Conservation (phyloP, 2,888 invertebrate genomes). For the Polyommatus icarus region DNA sequence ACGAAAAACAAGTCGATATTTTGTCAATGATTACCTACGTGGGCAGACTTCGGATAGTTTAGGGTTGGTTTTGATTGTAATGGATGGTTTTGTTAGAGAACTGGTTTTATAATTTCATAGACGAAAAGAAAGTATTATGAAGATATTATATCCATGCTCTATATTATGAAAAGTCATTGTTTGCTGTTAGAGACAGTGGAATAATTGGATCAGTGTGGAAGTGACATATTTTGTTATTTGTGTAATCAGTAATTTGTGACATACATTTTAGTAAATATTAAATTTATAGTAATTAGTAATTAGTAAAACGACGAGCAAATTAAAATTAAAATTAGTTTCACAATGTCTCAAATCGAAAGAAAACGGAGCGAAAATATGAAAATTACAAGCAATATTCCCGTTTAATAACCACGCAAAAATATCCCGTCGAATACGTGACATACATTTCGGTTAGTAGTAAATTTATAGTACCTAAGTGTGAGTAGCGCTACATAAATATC, state of each 20-base stretch:
- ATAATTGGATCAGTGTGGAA: no score
- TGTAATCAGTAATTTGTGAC: no score
- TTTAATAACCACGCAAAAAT: background rate
- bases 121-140: background rate
- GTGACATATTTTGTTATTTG: no score
- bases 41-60: background rate
- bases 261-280: no score
- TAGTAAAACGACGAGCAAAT: background rate
- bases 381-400: background rate
- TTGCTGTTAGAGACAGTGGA: no score
- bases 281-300: no score
- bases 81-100: background rate
- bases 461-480: no score
- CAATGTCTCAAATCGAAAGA: background rate
- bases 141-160: no score
- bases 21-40: conserved; percentile 25
- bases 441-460: no score
- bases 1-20: conserved; percentile 27
- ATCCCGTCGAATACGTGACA: no score
- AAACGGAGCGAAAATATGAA: background rate
- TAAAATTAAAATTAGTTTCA: background rate
- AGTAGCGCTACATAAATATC: no score
- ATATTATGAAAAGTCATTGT: no score
- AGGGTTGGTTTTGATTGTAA: background rate
- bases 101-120: background rate